Evolutionary conservation across 2,113 vertebrate species (phyloP).

Genomic region (Charadrius vociferus): DNA sequence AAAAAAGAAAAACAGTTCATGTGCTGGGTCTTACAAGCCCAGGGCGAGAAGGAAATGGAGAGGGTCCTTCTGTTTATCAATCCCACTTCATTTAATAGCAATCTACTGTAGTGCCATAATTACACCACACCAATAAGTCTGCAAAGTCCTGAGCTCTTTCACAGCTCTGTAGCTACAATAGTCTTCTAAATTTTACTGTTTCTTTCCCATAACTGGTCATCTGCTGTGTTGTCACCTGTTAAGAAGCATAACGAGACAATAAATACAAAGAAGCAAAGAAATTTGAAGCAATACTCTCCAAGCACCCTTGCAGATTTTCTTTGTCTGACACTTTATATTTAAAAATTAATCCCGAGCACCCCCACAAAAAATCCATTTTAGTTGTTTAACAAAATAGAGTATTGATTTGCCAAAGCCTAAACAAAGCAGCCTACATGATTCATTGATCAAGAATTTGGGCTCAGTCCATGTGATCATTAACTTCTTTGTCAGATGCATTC

Average conservation of each 20-base stretch:
- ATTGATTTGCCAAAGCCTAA: constrained; percentile 74
- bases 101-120: not conserved
- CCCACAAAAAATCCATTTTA: constrained; percentile 48
- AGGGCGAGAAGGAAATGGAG: not conserved
- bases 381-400: constrained; percentile 73
- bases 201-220: not conserved
- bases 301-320: constrained; percentile 10
- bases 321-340: constrained; percentile 43
- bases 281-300: not conserved
- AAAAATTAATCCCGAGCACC: constrained; percentile 54
- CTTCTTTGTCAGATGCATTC: constrained; percentile 57
- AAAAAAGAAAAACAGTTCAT: not conserved
- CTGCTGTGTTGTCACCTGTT: not conserved
- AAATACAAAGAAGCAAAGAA: not conserved
- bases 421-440: constrained; percentile 67
- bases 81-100: not conserved
- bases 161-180: not conserved
- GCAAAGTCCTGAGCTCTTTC: not conserved
- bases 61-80: not conserved
- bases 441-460: constrained; percentile 73
- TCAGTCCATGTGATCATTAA: constrained; percentile 65
- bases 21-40: not conserved
- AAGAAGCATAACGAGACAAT: not conserved
- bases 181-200: not conserved
- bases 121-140: not conserved